Percentiles rank a stretch among this genome's conserved stretches.
These are phyloP conservation scores for Daubentonia madagascariensis DNA, from an alignment of 2,113 vertebrate genomes.

Conservation along the genomic window DNA sequence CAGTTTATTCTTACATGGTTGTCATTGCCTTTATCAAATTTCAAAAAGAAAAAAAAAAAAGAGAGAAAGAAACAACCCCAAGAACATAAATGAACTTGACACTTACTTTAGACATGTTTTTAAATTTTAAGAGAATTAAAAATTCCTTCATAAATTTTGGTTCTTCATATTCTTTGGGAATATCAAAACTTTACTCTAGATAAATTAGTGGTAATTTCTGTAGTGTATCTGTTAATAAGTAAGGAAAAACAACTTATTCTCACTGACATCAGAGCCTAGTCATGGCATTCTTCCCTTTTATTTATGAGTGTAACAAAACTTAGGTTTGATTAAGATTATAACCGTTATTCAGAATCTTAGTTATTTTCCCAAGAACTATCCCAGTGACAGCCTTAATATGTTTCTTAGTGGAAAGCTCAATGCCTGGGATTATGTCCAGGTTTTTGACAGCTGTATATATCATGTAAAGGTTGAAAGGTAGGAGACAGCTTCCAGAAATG, in stretches of 20 bases:
- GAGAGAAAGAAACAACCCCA: not conserved
- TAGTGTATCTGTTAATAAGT: not conserved
- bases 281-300: not conserved
- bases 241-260: not conserved
- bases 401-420: constrained; percentile 60
- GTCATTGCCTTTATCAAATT: not conserved
- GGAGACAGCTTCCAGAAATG: constrained; percentile 78
- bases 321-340: not conserved
- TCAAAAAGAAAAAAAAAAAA: not conserved
- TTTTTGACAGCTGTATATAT: constrained; percentile 80
- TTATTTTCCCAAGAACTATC: constrained; percentile 35
- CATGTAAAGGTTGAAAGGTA: constrained; percentile 73
- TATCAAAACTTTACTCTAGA: not conserved
- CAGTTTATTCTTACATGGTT: not conserved
- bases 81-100: not conserved
- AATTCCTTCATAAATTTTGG: not conserved
- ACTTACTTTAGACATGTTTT: not conserved
- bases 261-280: not conserved
- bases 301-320: not conserved
- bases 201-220: not conserved
- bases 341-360: constrained; percentile 35
- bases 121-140: not conserved
- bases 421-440: constrained; percentile 54
- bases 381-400: constrained; percentile 3
- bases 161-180: not conserved